Percentiles rank a stretch among this genome's conserved stretches.
phyloP scores from a whole-genome alignment of 2,888 invertebrate genomes.

The Venusia cambrica region DNA sequence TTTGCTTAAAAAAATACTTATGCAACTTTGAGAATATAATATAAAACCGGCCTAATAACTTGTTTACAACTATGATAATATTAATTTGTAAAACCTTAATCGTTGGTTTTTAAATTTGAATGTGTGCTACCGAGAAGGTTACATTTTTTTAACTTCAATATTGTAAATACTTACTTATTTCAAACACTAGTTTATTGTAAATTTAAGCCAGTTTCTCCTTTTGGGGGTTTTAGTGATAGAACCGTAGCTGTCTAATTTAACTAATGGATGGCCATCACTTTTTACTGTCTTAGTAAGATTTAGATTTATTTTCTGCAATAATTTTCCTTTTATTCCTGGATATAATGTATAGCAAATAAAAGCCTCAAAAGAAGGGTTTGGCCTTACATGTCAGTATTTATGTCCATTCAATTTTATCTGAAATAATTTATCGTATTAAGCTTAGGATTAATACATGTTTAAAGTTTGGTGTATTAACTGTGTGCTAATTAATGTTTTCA shows the following conservation, averaged over 20 bases:
- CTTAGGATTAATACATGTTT: conserved; percentile 50
- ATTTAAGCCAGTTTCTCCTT: conserved; percentile 48
- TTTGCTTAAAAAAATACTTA: conserved; percentile 2
- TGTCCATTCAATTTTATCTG: conserved; percentile 54
- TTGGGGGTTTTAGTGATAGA: too few relatives aligned
- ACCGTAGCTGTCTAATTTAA: too few relatives aligned
- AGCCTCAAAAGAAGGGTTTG: too few relatives aligned
- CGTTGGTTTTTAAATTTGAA: too few relatives aligned
- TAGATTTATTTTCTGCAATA: too few relatives aligned
- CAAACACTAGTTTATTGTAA: conserved; percentile 47
- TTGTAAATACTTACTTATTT: conserved; percentile 57
- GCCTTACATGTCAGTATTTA: too few relatives aligned
- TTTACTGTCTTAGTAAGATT: too few relatives aligned
- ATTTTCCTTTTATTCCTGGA: too few relatives aligned
- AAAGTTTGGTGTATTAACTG: conserved; percentile 54
- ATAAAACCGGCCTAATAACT: conserved; percentile 9
- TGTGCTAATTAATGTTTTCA: conserved; percentile 58
- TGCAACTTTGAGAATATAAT: conserved; percentile 7
- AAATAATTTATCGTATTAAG: conserved; percentile 51
- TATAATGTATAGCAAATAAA: too few relatives aligned
- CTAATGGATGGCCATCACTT: too few relatives aligned
- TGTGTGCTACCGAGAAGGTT: conserved; percentile 37
- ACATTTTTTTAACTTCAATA: conserved; percentile 35
- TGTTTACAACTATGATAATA: conserved; percentile 16
- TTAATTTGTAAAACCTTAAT: conserved; percentile 20